A percentile compares a stretch with the other conserved stretches of the same genome.
These are phyloP conservation scores for Melanotaenia maccullochi DNA, from an alignment of 2,797 vertebrate species.

Conservation along the genomic window DNA sequence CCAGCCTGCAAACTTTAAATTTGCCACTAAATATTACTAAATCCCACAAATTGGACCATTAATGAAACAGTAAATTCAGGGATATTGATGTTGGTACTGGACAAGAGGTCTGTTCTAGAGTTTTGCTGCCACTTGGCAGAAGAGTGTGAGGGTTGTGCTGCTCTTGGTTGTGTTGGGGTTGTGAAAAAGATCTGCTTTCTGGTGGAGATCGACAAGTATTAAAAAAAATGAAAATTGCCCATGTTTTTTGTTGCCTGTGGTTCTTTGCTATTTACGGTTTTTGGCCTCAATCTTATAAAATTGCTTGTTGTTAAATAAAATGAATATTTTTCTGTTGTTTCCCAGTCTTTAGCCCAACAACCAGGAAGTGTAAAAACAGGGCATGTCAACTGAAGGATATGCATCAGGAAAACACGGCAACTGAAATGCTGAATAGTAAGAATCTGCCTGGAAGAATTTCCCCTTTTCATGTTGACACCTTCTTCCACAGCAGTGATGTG, in stretches of 20 bases:
- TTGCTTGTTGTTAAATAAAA: background rate
- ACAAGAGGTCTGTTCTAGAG: background rate
- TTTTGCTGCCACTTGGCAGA: background rate
- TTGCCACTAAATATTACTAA: background rate
- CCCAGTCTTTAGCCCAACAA: background rate
- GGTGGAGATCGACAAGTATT: background rate
- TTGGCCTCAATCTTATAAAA: background rate
- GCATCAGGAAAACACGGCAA: conserved; percentile 29
- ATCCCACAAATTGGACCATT: background rate
- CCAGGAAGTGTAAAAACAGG: background rate
- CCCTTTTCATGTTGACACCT: conserved; percentile 17
- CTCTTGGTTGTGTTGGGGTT: background rate
- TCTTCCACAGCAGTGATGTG: conserved; percentile 8
- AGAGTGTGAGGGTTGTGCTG: background rate
- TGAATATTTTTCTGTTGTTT: background rate
- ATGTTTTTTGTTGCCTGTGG: too few species aligned
- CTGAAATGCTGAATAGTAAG: conserved; percentile 39
- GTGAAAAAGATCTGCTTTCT: background rate
- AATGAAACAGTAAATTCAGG: background rate
- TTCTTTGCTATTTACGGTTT: background rate
- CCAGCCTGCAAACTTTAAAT: background rate
- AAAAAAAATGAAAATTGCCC: background rate
- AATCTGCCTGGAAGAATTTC: conserved; percentile 33
- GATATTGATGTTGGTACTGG: background rate
- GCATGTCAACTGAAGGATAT: conserved; percentile 38